These are phyloP conservation scores for Paramormyrops hopkinsi DNA, from an alignment of 2,797 vertebrate genomes.

Conservation along the genomic window DNA sequence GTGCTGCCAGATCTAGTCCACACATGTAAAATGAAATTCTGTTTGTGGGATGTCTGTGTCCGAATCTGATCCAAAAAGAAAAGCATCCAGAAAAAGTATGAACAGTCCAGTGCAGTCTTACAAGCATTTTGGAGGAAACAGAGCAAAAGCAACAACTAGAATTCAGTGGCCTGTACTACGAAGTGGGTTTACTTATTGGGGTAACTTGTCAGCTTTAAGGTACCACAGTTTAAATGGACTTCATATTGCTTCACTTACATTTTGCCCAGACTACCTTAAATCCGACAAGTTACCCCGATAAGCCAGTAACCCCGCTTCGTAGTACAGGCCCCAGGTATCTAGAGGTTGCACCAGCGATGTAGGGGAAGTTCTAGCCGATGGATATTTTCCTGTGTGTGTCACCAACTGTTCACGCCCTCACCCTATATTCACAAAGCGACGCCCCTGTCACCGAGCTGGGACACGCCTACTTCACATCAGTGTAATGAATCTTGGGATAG, in stretches of 20 bases:
- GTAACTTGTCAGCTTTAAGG: too few species aligned
- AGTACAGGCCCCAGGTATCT: not conserved
- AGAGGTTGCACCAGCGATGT: not conserved
- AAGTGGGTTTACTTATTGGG: too few species aligned
- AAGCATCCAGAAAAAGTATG: not conserved
- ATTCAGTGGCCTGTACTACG: not conserved
- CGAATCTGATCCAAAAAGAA: not conserved
- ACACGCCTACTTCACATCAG: not conserved
- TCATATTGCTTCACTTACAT: too few species aligned
- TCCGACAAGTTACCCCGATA: too few species aligned
- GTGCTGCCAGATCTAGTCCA: not conserved
- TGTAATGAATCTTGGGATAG: not conserved
- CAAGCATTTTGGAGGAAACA: not conserved
- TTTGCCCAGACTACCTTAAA: too few species aligned
- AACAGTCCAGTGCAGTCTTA: not conserved
- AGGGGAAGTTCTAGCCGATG: not conserved
- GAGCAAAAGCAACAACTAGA: not conserved
- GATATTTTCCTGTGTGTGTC: not conserved
- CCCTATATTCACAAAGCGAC: not conserved
- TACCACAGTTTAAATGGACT: too few species aligned
- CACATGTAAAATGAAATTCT: not conserved
- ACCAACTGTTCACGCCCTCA: not conserved
- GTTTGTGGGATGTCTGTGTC: not conserved
- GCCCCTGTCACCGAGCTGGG: not conserved
- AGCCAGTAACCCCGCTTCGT: too few species aligned